A percentile compares a stretch with the other conserved stretches of the same genome.
Evolutionary conservation across 1,140 invertebrate species (phyloP).

Genomic region (Zaprionus lachaisei): DNA sequence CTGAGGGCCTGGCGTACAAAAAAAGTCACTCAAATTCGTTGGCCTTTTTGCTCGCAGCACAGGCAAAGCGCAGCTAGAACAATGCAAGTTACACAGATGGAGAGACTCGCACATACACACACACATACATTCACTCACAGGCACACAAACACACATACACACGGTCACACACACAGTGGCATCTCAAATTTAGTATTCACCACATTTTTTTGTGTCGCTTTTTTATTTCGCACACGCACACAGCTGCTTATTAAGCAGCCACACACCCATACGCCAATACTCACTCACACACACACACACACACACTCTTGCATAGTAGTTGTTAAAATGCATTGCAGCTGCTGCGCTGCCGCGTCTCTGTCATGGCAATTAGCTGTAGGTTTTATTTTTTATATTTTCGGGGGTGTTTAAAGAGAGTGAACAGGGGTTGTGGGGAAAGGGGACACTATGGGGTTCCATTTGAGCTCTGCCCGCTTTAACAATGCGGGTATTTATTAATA

Average conservation of each 20-base stretch:
- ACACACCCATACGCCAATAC: conserved; percentile 14
- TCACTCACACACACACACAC: conserved; percentile 8
- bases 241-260: conserved; percentile 49
- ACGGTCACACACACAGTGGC: conserved; percentile 6
- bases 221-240: conserved; percentile 63
- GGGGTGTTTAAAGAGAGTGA: not conserved
- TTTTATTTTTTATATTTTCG: conserved; percentile 35
- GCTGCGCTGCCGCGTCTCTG: conserved; percentile 63
- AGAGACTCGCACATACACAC: conserved; percentile 28
- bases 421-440: not conserved
- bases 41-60: conserved; percentile 46
- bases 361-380: conserved; percentile 69
- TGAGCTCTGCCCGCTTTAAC: conserved; percentile 2
- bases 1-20: conserved; percentile 17
- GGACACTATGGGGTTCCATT: not conserved
- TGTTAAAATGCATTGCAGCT: conserved; percentile 66
- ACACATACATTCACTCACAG: not conserved
- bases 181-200: conserved; percentile 73
- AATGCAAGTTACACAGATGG: conserved; percentile 41
- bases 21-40: conserved; percentile 57
- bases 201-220: conserved; percentile 71
- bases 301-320: conserved; percentile 1
- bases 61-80: conserved; percentile 42
- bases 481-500: conserved; percentile 17
- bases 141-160: conserved; percentile 8